Base-by-base conservation (phyloP, 2,113 vertebrate species). In the Irena cyanogastra region DNA sequence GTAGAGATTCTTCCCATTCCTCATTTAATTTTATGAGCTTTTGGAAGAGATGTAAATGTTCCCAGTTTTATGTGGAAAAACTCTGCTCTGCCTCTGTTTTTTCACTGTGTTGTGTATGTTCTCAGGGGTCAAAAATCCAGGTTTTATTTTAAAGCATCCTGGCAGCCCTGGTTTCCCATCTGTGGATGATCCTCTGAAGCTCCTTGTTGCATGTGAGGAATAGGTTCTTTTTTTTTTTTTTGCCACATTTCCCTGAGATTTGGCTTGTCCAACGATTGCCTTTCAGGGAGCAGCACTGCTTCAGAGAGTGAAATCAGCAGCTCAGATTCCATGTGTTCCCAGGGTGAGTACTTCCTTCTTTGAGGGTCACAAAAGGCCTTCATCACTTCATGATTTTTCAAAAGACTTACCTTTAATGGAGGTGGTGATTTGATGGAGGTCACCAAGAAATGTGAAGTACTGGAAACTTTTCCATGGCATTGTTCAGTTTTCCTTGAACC, bases 261-360 rank as follows among this genome's bases (percentile, higher is more conserved):
- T 16, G 56, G 13, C 44, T 72, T 91, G 35, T 88, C 54, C 64
- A 56, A 64, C 0, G 0, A 59, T 93, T 94, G 60, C 52, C 52
- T 96, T 96, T 81, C 37, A 94, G 92, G 71, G 82, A 72, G 39
- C 42, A 54, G 26, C 4, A 3, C 27, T 61, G 14, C 65, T 68
- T 65, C 52, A 66, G 80, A 56, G 44, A 8, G 10, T 47, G 65
- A 61, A 75, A 70, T 17, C 31, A 23, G 16, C 44, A 75, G 60
- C 47, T 81, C 60, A 31, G 13, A n/a, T 81, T 92, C 93, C 6
- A 0, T 2, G 1, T 56, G 9, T 56, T 78, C 93, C 22, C 56
- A 81, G 52, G 47, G 84, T 66, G 42, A 97, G 87, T 92, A 66
- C 41, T 95, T 95, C 87, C 93, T 83, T 70, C 70, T 85, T 16